A percentile compares a stretch with the other conserved stretches of the same genome.
phyloP scores from a whole-genome alignment of 1,140 invertebrate species.

The Drosophila nebulosa region DNA sequence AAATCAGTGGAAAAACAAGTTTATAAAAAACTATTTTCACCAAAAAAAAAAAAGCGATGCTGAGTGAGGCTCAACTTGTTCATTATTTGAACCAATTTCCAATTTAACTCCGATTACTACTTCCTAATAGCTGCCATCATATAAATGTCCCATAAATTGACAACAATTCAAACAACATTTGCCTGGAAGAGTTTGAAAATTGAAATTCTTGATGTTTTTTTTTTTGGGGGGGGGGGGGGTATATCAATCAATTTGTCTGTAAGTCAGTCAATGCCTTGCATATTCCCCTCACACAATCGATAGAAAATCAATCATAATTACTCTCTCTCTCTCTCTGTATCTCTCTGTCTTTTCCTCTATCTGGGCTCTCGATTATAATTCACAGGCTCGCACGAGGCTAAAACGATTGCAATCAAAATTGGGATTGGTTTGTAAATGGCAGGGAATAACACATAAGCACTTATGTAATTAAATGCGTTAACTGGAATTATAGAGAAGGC shows the following conservation, averaged over 20 bases:
- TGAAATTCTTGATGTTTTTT: not conserved
- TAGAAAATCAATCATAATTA: constrained; percentile 67
- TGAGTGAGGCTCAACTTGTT: no score
- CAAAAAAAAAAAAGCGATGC: no score
- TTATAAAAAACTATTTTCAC: no score
- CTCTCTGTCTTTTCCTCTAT: no score
- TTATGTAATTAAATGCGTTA: constrained; percentile 78
- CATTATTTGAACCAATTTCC: no score
- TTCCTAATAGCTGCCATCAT: no score
- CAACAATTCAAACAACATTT: not conserved
- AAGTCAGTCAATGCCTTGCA: not conserved
- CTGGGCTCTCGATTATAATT: not conserved
- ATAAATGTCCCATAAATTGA: constrained; percentile 27
- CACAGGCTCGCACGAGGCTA: not conserved
- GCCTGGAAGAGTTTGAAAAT: not conserved
- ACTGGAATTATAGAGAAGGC: constrained; percentile 29
- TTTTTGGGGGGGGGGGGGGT: no score
- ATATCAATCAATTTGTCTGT: no score
- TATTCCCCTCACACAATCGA: not conserved
- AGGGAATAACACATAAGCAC: constrained; percentile 69
- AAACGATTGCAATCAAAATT: not conserved
- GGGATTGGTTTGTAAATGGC: constrained; percentile 18
- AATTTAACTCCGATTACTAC: no score
- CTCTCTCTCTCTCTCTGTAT: constrained; percentile 2
- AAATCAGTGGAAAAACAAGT: not conserved